Percentiles rank a stretch among this genome's conserved stretches.
Evolutionary conservation across 2,797 vertebrate species (phyloP).

Genomic region (Steatocranus sp.): DNA sequence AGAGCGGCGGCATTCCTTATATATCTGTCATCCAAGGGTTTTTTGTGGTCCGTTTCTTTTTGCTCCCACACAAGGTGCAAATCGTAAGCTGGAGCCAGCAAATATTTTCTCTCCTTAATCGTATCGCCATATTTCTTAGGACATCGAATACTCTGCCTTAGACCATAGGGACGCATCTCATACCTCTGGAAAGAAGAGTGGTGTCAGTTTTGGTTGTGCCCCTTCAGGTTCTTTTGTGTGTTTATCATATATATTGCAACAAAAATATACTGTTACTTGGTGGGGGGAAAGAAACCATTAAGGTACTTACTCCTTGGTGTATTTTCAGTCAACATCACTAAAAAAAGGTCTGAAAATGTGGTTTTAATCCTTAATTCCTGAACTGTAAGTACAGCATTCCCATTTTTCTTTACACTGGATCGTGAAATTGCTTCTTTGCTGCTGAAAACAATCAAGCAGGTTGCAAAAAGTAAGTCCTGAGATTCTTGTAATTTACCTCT

Average conservation of each 20-base stretch:
- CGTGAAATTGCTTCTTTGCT: background rate
- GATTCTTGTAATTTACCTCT: constrained; percentile 2
- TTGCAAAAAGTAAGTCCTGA: background rate
- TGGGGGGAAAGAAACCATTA: background rate
- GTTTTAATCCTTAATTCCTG: background rate
- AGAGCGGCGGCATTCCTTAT: constrained; percentile 54
- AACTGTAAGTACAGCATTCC: background rate
- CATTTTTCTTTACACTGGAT: background rate
- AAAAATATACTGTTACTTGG: background rate
- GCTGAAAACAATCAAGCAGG: background rate
- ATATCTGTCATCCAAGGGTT: constrained; percentile 38
- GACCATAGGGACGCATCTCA: constrained; percentile 59
- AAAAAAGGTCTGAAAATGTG: background rate
- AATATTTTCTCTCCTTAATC: constrained; percentile 45
- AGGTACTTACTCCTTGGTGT: constrained; percentile 40
- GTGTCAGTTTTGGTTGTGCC: background rate
- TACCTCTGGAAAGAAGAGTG: constrained; percentile 30
- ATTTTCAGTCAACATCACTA: constrained; percentile 8
- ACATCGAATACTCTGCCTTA: constrained; percentile 57
- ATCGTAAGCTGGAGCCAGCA: constrained; percentile 2
- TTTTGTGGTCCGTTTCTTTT: background rate
- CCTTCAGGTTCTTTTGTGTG: background rate
- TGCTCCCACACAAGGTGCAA: constrained; percentile 10
- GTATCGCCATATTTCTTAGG: constrained; percentile 66
- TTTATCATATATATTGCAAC: background rate